Evolutionary conservation across 2,113 vertebrate genomes (phyloP), one percentile per base, ranked within the genome.

Genomic region (Hippocampus barbouri): DNA sequence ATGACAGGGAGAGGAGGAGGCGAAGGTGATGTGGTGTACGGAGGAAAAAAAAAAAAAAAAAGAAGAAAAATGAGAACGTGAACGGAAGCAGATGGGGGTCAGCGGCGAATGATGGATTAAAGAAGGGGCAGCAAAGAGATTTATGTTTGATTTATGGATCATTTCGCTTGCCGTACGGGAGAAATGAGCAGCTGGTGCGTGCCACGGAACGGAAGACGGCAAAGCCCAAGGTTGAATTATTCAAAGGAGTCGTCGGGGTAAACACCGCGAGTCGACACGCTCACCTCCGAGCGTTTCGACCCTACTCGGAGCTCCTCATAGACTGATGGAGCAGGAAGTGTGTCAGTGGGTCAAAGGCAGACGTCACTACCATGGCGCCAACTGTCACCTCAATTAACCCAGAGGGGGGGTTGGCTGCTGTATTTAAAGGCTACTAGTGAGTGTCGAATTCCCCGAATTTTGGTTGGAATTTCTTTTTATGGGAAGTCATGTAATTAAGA

Each of bases 281-380:
- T 41, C 61, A 14, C 18, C 10, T 64, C 16, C 56, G 12, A 25
- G 56, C 56, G 15, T 8, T 14, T 11, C 21, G 49, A 18, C 49
- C 18, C 49, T 16, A 14, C 45, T 47, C 45, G 45, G 45, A 14
- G 67, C 74, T 83, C 79, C 73, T 84, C 68, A 16, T 64, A 80
- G 77, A 82, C 88, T 89, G 89, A 91, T 90, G 88, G 88, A 72
- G 74, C 66, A 71, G 77, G 80, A 92, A 90, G 79, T 89, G 89
- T 90, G 88, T 91, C 90, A 91, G 75, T 89, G 84, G 88, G 89
- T 88, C 90, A 90, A 82, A 83, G 54, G 61, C 64, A 78, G 27
- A 34, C 57, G 16, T 51, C 65, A 5, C 45, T 64, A 69, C 62
- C 47, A 59, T 61, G 5, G 57, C 65, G 74, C 59, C 47, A 63